Conservation (phyloP, 2,888 invertebrate species). For the Aphidoletes aphidimyza region DNA sequence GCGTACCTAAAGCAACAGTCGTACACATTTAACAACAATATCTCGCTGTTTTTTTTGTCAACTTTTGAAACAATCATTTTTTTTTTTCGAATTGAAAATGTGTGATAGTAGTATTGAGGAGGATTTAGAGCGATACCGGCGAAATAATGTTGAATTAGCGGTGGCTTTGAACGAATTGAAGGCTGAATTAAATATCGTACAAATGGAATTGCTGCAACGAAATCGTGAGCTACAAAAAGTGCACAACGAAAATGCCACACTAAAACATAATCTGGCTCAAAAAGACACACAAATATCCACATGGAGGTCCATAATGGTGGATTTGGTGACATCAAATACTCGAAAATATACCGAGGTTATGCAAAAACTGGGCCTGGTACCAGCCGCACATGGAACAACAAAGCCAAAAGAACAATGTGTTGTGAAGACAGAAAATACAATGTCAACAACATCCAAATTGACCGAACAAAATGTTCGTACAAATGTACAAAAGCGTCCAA, state of each 20-base stretch:
- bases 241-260: neutral
- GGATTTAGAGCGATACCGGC: slow-evolving; percentile 18
- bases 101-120: neutral
- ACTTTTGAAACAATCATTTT: neutral
- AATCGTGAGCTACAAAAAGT: neutral
- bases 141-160: slow-evolving; percentile 3
- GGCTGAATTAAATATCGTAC: neutral
- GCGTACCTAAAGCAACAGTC: slow-evolving; percentile 2
- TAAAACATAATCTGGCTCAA: neutral
- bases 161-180: slow-evolving; percentile 9
- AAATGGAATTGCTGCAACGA: neutral
- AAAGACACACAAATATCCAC: neutral
- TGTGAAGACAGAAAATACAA: neutral
- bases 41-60: neutral
- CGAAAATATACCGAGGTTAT: slow-evolving; percentile 13
- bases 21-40: neutral
- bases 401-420: neutral
- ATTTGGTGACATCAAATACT: slow-evolving; percentile 10
- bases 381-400: neutral
- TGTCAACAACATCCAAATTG: neutral
- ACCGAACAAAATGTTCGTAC: neutral
- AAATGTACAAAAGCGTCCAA: neutral
- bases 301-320: neutral
- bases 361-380: slow-evolving; percentile 20
- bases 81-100: neutral